These are phyloP conservation scores for Drosophila lacteicornis DNA, from an alignment of 1,140 invertebrate species.

Conservation along the genomic window DNA sequence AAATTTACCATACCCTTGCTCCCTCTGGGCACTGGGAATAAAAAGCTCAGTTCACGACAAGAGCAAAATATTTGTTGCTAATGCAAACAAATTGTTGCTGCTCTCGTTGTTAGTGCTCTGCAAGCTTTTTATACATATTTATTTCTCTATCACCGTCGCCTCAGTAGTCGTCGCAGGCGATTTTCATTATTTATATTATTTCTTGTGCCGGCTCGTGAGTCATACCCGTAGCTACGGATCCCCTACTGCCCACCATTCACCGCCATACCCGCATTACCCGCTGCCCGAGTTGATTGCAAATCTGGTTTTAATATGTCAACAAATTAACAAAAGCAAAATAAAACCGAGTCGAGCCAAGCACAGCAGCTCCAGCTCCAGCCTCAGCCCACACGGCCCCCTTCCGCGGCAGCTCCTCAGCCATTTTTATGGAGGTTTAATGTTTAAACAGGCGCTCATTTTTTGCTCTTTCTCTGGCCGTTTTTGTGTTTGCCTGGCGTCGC, in stretches of 20 bases:
- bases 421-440: conserved; percentile 60
- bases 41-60: not conserved
- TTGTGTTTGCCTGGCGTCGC: conserved; percentile 53
- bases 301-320: conserved; percentile 83
- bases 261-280: conserved; percentile 27
- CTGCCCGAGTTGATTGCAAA: conserved; percentile 77
- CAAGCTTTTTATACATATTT: conserved; percentile 46
- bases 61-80: conserved; percentile 54
- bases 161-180: conserved; percentile 47
- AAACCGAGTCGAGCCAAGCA: conserved; percentile 46
- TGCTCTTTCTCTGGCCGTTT: conserved; percentile 34
- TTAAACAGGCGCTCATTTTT: conserved; percentile 65
- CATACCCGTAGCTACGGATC: conserved; percentile 43
- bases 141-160: conserved; percentile 46
- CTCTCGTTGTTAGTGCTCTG: conserved; percentile 20
- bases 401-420: conserved; percentile 10
- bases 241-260: conserved; percentile 2
- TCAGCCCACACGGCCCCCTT: conserved; percentile 1
- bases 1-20: not conserved
- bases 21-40: not conserved
- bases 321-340: conserved; percentile 70
- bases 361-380: conserved; percentile 18
- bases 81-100: conserved; percentile 71
- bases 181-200: conserved; percentile 75
- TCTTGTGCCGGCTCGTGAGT: conserved; percentile 74